A percentile compares a stretch with the other conserved stretches of the same genome.
Conservation (phyloP, 2,797 vertebrate genomes). For the Cyclura pinguis region DNA sequence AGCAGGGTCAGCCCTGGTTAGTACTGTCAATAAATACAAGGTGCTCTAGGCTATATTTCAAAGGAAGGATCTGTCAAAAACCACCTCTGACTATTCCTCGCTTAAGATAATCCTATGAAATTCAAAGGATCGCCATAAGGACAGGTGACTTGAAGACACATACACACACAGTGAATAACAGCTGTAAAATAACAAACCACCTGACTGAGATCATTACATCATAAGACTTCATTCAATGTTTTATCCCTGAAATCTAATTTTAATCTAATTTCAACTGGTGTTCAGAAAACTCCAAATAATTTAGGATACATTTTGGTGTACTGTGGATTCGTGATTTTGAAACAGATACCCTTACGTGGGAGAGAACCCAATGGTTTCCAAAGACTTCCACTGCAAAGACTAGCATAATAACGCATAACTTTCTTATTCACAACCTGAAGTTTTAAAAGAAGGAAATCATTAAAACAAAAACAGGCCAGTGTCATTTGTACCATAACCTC, state of each 20-base stretch:
- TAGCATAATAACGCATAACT: not conserved
- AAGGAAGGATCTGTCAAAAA: no score
- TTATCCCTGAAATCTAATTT: not conserved
- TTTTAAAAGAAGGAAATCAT: not conserved
- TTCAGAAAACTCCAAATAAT: not conserved
- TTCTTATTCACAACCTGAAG: constrained; percentile 16
- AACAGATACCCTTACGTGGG: not conserved
- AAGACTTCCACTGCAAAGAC: not conserved
- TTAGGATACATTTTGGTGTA: not conserved
- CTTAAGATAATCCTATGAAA: no score
- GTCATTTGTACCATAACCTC: not conserved
- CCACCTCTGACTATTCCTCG: no score
- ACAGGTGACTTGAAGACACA: no score
- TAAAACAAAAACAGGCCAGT: not conserved
- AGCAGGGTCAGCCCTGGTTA: no score
- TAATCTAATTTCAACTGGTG: not conserved
- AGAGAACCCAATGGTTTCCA: not conserved
- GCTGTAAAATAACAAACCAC: not conserved
- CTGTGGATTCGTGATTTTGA: not conserved
- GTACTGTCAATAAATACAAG: no score
- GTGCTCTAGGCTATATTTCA: no score
- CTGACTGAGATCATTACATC: not conserved
- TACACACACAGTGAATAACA: not conserved
- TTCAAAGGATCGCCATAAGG: no score
- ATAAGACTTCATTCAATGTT: not conserved